Evolutionary conservation across 2,888 invertebrate species (phyloP).

Genomic region (Sthenelais limicola): DNA sequence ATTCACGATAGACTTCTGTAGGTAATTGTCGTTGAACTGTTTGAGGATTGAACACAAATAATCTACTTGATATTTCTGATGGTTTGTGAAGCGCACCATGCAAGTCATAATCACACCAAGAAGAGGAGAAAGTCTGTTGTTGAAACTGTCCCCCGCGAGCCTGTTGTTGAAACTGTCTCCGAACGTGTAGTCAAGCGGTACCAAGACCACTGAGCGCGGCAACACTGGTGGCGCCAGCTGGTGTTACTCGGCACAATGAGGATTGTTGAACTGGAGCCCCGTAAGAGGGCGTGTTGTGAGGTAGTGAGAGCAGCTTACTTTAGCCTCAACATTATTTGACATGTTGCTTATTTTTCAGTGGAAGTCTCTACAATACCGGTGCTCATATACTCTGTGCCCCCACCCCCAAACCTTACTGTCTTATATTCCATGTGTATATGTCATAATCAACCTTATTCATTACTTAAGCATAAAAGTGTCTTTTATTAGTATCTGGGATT

Average conservation of each 20-base stretch:
- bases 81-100: no score
- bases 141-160: no score
- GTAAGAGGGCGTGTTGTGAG: conserved; percentile 38
- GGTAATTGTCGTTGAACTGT: no score
- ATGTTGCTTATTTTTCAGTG: neutral
- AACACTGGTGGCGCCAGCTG: conserved; percentile 23
- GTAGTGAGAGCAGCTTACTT: neutral
- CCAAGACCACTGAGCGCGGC: no score
- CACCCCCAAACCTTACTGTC: neutral
- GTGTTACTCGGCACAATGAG: conserved; percentile 18
- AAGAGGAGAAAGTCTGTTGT: no score
- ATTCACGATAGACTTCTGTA: no score
- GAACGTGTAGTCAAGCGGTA: no score
- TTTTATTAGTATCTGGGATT: no score
- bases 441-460: neutral
- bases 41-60: no score
- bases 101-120: no score
- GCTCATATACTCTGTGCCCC: neutral
- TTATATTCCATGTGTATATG: neutral
- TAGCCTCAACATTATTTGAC: neutral
- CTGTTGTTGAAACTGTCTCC: no score
- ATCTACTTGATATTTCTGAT: no score
- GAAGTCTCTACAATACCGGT: neutral
- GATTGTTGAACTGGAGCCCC: conserved; percentile 36
- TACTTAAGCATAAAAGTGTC: neutral